Percentiles rank a stretch among this genome's conserved stretches.
These are phyloP conservation scores for Macropis europaea DNA, from an alignment of 2,888 invertebrate genomes.

Conservation along the genomic window DNA sequence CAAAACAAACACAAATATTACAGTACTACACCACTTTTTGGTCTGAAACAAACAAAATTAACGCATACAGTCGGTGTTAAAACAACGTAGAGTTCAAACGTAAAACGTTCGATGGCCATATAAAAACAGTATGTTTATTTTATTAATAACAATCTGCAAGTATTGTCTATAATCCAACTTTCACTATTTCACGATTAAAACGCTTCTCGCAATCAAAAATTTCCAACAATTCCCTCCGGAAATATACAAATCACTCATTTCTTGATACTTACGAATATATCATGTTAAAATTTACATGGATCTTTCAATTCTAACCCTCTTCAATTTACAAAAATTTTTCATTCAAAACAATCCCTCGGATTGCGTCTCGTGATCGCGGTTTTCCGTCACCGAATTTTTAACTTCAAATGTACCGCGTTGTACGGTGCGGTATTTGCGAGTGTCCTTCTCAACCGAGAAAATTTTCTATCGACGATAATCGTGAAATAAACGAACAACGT, in stretches of 20 bases:
- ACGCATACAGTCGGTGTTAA: background rate
- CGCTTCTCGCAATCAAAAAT: background rate
- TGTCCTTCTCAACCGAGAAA: conserved; percentile 18
- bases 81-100: background rate
- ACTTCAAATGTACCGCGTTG: conserved; percentile 52
- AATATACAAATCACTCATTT: background rate
- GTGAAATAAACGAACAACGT: background rate
- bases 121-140: background rate
- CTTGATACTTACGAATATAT: background rate
- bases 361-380: background rate
- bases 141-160: conserved; percentile 7
- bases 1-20: conserved; percentile 8
- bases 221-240: background rate
- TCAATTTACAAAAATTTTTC: background rate
- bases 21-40: background rate
- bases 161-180: background rate
- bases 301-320: background rate
- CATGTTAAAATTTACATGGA: background rate
- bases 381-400: conserved; percentile 6
- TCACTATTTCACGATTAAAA: background rate
- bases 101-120: background rate
- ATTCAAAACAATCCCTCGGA: background rate
- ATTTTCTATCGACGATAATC: background rate
- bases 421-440: conserved; percentile 12
- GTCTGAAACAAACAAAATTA: background rate